Percentiles rank a stretch among this genome's conserved stretches.
These are phyloP conservation scores for Artibeus jamaicensis DNA, from an alignment of 2,797 vertebrate species.

Conservation along the genomic window DNA sequence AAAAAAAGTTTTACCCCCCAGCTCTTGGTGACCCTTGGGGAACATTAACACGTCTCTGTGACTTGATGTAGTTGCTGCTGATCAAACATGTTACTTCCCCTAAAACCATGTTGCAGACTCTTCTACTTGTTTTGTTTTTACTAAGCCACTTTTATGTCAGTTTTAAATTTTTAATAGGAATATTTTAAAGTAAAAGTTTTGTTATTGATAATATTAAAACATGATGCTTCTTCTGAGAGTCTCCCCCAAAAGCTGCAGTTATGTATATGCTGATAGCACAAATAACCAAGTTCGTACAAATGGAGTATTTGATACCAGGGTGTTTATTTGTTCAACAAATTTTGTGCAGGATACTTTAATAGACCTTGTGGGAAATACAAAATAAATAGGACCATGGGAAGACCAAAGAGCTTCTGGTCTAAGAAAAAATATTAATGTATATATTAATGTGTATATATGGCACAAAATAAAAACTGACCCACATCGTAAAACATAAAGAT, in stretches of 20 bases:
- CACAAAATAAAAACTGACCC: not conserved
- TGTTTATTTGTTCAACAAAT: constrained; percentile 19
- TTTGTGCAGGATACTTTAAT: not conserved
- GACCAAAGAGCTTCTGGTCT: not conserved
- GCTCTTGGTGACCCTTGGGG: constrained; percentile 74
- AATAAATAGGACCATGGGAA: not conserved
- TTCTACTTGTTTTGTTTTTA: constrained; percentile 31
- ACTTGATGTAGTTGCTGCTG: constrained; percentile 45
- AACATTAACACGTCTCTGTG: constrained; percentile 72
- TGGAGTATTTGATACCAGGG: not conserved
- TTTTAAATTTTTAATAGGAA: constrained; percentile 34
- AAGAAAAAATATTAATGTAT: not conserved
- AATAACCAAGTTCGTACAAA: constrained; percentile 31
- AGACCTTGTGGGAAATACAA: not conserved
- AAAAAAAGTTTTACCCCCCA: constrained; percentile 33
- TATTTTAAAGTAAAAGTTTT: constrained; percentile 41
- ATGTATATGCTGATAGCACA: not conserved
- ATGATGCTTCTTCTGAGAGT: not conserved
- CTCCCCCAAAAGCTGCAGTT: not conserved
- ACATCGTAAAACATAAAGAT: constrained; percentile 10
- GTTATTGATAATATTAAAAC: constrained; percentile 30
- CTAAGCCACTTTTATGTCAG: not conserved
- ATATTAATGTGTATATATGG: not conserved
- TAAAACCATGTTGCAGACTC: constrained; percentile 10
- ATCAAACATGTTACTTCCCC: constrained; percentile 69